Base-by-base conservation (phyloP, 1,140 invertebrate genomes). In the Caenorhabditis brenneri region DNA sequence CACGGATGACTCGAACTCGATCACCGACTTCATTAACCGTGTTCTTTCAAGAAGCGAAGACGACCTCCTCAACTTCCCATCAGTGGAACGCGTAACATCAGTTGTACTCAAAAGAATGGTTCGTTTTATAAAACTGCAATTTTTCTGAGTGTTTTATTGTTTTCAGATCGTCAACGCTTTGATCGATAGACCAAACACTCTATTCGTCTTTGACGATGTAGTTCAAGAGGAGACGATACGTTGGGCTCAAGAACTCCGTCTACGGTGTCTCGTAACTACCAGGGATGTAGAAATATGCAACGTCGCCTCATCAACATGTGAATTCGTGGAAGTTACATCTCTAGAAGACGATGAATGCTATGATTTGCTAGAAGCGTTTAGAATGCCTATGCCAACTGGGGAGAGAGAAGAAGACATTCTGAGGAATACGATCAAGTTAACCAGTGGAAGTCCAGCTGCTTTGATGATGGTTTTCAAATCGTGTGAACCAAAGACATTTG, bases 121-220 rank as follows among this genome's bases (percentile, higher is more conserved):
- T 15, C 42, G 36, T 42, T 24, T 22, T 24, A 42, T 74, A 9
- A 6, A 42, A 42, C 39, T 5, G 12, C 4, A 12, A 2, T 24
- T 42, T 74, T 31, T 12, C 0, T 0, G 10, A 65, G 12, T 10
- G 24, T 65, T 19, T 19, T 1, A 27, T 36, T 33, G 16, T 36
- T 80, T 84, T 31, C 27, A 84, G 79, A 81, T 84, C 19, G 27
- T n/a, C 2, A 78, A 84, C n/a, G 78, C 83, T 31, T 22, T 84
- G 1, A 80, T 80, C 22, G 83, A 84, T 42, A 79, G 80, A 15
- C 83, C 83, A 53, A 84, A 84, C 49, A 49, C 53, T 27, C 27
- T 84, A 16, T 49, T 84, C 24, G 83, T 84, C 9, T 12, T 84
- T 27, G 83, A 84, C 22, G 83, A 81, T 22, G 79, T 84, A 7